Evolutionary conservation across 1,140 invertebrate genomes (phyloP), one percentile per base, ranked within the genome.

Genomic region (Ruditapes philippinarum): DNA sequence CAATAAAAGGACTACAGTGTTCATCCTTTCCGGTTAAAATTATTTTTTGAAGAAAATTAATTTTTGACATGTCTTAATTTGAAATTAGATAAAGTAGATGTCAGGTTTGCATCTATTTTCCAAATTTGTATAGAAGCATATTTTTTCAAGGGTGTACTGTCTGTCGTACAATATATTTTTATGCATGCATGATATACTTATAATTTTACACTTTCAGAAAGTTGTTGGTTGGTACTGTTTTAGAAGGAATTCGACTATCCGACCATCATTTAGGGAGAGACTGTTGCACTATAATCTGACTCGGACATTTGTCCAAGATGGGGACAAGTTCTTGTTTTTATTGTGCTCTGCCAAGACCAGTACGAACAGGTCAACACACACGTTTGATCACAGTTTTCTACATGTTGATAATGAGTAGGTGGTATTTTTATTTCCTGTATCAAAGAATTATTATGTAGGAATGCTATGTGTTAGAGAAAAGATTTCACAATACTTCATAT

Each of bases 221-320:
- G 88, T 94, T n/a, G 80, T 93, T 40, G 93, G 93, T 17, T 94
- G 93, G 93, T 94, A 94, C 86, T 91, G 91, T 65, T 93, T 92
- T 81, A 89, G 93, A 12, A 74, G 93, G 5, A 92, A 93, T 65
- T 91, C 91, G 2, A 88, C 89, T 1, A 49, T 91, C 65, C 73
- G 83, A 31, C 80, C 91, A 33, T 93, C 92, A 5, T 89, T 92
- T 84, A 86, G 89, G 65, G 93, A 94, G 68, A 70, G 79, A 19
- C 86, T 89, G 33, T 31, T 93, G 28, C 93, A 94, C 54, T 45
- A 68, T 31, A 89, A 89, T 49, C 60, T 94, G 14, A 36, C 88
- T 4, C 17, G 80, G 17, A 25, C 28, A 14, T 68, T 91, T 17
- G 65, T 31, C 28, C 54, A 76, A 9, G 40, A 88, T 25, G 38